Evolutionary conservation across 2,113 vertebrate genomes (phyloP), one percentile per base, ranked within the genome.

Genomic region (Aleadryas rufinucha): DNA sequence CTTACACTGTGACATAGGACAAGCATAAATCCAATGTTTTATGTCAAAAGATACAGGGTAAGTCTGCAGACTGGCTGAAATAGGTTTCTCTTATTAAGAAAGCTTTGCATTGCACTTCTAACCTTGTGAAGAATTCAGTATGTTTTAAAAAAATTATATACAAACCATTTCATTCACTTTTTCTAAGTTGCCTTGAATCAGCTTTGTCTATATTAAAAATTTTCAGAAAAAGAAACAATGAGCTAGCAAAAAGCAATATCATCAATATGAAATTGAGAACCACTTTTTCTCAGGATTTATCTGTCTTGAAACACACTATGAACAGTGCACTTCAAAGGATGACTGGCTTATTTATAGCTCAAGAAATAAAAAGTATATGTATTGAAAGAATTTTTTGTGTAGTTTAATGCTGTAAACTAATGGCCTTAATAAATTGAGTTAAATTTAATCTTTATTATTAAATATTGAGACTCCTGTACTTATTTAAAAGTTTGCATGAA

Each of bases 381-480:
- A 65, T 57, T 60, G 17, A 23, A 89, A 77, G 2, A 83, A 8
- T 8, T 47, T 81, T 88, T 65, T 3, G 1, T 49, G 5, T 45
- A 31, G 8, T 75, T 71, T 79, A 44, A 86, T 49, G 20, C 4
- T 90, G 54, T 53, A 23, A 66, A 8, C 2, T 65, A 84, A 17
- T 1, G 3, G 4, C 0, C 2, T 66, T 45, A 33, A 52, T 78
- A n/a, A 57, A 3, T 26, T 1, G 27, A 6, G 2, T 61, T 19
- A 52, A 39, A 44, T 65, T 87, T 22, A 61, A 22, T 28, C 57
- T 49, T 72, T 77, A 3, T 44, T 66, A 66, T n/a, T 54, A 82
- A 65, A 71, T 59, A 41, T 31, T n/a, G 33, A 85, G 33, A 50
- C 3, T 66, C 22, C 16, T 50, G 16, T 54, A 9, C 9, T 82